These are phyloP conservation scores for Orussus abietinus DNA, from an alignment of 1,140 invertebrate genomes.

Conservation along the genomic window DNA sequence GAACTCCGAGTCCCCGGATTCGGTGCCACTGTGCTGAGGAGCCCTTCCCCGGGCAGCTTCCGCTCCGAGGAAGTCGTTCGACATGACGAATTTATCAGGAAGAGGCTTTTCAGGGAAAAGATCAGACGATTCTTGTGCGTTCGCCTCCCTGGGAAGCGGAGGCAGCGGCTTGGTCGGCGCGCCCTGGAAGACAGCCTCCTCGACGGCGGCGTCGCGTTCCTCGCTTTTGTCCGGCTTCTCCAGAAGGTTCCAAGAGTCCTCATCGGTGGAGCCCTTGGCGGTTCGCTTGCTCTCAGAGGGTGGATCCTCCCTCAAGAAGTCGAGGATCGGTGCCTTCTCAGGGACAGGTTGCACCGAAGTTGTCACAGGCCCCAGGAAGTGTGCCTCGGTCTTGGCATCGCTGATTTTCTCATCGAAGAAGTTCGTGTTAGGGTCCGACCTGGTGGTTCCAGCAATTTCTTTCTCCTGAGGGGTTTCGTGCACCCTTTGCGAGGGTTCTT, in stretches of 20 bases:
- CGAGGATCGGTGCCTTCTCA: conserved; percentile 19
- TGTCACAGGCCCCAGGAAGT: conserved; percentile 18
- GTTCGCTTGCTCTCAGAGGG: no score
- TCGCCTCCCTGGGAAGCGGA: conserved; percentile 28
- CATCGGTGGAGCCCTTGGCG: no score
- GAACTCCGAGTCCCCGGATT: conserved; percentile 36
- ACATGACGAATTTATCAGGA: conserved; percentile 20
- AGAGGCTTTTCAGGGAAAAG: background rate
- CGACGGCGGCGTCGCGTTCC: conserved; percentile 48
- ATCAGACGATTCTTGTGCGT: conserved; percentile 6
- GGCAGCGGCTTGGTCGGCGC: conserved; percentile 40
- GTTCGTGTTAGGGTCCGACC: no score
- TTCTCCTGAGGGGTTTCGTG: no score
- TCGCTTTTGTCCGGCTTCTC: conserved; percentile 17
- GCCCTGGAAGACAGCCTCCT: conserved; percentile 33
- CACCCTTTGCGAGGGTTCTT: no score
- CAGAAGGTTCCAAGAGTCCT: conserved; percentile 30
- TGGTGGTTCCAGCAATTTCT: no score
- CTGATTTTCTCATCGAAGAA: conserved; percentile 18
- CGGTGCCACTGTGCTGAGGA: conserved; percentile 24
- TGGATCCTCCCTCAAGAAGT: conserved; percentile 23
- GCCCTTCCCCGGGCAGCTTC: conserved; percentile 17
- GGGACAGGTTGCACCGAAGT: conserved; percentile 27
- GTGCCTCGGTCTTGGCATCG: no score
- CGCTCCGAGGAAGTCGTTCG: conserved; percentile 13